These are phyloP conservation scores for Diplazon laetatorius DNA, from an alignment of 2,888 invertebrate species.

Conservation along the genomic window DNA sequence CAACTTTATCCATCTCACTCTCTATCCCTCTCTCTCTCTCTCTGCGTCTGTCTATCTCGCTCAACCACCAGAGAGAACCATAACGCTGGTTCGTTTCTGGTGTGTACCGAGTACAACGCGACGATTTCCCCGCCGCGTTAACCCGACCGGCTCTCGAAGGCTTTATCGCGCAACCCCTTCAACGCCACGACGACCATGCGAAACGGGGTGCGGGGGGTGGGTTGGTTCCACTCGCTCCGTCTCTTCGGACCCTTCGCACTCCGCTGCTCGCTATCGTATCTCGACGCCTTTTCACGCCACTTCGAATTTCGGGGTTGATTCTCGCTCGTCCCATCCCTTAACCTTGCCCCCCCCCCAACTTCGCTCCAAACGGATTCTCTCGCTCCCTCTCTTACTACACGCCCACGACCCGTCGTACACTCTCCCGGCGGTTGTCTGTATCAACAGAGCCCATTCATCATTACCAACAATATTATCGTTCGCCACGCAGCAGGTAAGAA, in stretches of 20 bases:
- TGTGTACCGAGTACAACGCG: conserved; percentile 33
- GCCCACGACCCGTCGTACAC: background rate
- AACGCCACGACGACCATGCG: conserved; percentile 51
- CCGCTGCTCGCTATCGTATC: conserved; percentile 50
- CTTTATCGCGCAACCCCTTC: conserved; percentile 64
- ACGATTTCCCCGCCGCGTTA: conserved; percentile 60
- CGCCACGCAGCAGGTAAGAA: conserved; percentile 62
- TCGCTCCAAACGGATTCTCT: background rate
- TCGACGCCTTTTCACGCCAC: conserved; percentile 63
- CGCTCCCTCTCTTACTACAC: background rate
- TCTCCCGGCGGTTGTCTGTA: conserved; percentile 24
- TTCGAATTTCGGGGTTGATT: conserved; percentile 49
- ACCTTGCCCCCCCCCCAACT: background rate
- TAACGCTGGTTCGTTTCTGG: conserved; percentile 9
- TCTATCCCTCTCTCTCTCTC: background rate
- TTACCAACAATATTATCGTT: conserved; percentile 66
- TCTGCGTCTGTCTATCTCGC: background rate
- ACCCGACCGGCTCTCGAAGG: conserved; percentile 60
- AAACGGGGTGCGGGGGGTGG: conserved; percentile 16
- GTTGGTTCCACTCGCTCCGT: conserved; percentile 54
- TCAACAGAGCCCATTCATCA: conserved; percentile 65
- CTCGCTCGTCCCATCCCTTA: background rate
- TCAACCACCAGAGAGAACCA: conserved; percentile 15
- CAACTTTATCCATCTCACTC: conserved; percentile 36
- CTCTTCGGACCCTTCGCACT: conserved; percentile 26